phyloP scores from a whole-genome alignment of 2,888 invertebrate species.

The Noctua janthe region DNA sequence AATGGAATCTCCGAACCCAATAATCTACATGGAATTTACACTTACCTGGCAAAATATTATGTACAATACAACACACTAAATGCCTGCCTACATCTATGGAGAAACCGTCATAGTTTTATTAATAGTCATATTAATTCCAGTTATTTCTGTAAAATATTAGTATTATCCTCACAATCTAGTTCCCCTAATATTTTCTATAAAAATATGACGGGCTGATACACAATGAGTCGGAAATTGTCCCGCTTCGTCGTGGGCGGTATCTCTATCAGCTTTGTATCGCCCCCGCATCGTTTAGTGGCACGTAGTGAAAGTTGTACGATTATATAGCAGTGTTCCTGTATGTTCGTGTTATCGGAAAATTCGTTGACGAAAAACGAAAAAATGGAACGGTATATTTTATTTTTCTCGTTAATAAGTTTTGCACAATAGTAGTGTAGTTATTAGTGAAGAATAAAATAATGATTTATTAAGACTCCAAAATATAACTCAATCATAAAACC shows the following conservation, averaged over 20 bases:
- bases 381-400: background rate
- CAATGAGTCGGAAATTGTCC: slow-evolving; percentile 57
- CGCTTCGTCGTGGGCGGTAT: slow-evolving; percentile 30
- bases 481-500: background rate
- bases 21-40: background rate
- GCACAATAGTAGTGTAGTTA: background rate
- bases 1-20: background rate
- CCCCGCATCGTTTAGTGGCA: background rate
- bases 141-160: background rate
- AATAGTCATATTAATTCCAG: no score
- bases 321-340: slow-evolving; percentile 13
- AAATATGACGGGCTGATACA: slow-evolving; percentile 25
- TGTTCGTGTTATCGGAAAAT: background rate
- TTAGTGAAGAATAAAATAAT: background rate
- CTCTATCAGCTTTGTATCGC: slow-evolving; percentile 16
- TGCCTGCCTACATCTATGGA: background rate
- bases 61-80: no score
- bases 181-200: slow-evolving; percentile 30
- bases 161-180: slow-evolving; percentile 15
- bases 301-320: slow-evolving; percentile 20
- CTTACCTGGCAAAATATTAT: no score
- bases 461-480: background rate
- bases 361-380: background rate
- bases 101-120: background rate
- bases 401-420: background rate